Percentiles rank a stretch among this genome's conserved stretches.
Evolutionary conservation across 2,888 invertebrate species (phyloP).

Genomic region (Hypsopygia costalis): DNA sequence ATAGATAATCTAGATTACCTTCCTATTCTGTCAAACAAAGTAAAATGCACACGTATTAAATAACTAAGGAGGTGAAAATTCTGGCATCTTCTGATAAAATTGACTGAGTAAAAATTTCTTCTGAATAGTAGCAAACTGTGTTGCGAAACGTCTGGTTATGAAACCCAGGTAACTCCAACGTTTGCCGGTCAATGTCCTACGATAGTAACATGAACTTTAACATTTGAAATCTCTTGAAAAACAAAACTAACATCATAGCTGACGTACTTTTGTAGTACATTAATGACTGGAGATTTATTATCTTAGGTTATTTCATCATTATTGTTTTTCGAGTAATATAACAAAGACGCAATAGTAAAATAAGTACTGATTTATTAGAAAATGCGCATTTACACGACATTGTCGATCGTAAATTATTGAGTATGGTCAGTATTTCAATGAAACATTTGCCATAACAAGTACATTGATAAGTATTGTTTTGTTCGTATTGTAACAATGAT

Average conservation of each 20-base stretch:
- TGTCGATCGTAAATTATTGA: slow-evolving; percentile 41
- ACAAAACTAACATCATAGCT: slow-evolving; percentile 3
- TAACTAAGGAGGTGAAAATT: too few species aligned
- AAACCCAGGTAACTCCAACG: slow-evolving; percentile 23
- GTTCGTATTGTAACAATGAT: too few species aligned
- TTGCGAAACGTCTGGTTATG: slow-evolving; percentile 32
- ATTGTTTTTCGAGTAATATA: neutral
- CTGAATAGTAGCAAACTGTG: slow-evolving; percentile 2
- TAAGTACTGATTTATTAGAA: slow-evolving; percentile 26
- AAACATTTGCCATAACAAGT: too few species aligned
- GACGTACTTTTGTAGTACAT: too few species aligned
- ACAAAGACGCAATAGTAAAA: neutral
- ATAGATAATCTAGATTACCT: too few species aligned
- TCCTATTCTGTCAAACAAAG: too few species aligned
- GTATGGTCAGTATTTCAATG: slow-evolving; percentile 44
- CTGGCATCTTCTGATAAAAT: too few species aligned
- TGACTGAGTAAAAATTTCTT: too few species aligned
- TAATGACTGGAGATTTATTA: too few species aligned
- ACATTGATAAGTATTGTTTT: too few species aligned
- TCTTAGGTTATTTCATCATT: too few species aligned
- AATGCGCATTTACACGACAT: slow-evolving; percentile 32
- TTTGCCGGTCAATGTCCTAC: slow-evolving; percentile 38
- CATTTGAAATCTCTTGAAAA: slow-evolving; percentile 26
- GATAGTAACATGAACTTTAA: slow-evolving; percentile 37
- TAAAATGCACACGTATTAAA: too few species aligned